A percentile compares a stretch with the other conserved stretches of the same genome.
Conservation (phyloP, 2,888 invertebrate species). For the Drosophila koepferae region DNA sequence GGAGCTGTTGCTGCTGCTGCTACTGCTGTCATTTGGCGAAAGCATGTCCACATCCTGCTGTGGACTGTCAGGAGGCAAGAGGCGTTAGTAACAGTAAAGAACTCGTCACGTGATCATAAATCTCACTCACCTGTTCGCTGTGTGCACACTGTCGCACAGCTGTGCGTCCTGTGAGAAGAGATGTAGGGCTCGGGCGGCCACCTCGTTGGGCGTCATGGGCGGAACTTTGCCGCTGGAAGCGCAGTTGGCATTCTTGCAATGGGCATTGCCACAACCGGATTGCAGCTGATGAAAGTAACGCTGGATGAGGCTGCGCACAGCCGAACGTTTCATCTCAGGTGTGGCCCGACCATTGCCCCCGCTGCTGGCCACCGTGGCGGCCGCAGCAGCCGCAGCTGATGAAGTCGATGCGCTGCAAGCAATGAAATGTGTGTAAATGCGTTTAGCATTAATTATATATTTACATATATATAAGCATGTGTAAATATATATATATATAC, state of each 20-base stretch:
- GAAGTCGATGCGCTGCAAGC: conserved; percentile 60
- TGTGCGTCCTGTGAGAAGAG: conserved; percentile 93
- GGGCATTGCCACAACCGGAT: conserved; percentile 96
- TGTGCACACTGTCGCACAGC: conserved; percentile 88
- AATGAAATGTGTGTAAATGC: neutral
- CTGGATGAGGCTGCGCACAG: conserved; percentile 94
- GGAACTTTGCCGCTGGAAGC: conserved; percentile 94
- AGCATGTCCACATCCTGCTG: conserved; percentile 75
- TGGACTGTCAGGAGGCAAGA: conserved; percentile 47
- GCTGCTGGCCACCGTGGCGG: conserved; percentile 10
- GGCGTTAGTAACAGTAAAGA: neutral
- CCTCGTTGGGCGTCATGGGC: conserved; percentile 93
- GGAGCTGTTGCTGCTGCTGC: conserved; percentile 76
- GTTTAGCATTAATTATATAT: conserved; percentile 3
- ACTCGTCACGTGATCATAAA: neutral
- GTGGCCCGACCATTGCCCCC: conserved; percentile 52
- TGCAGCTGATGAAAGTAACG: conserved; percentile 96
- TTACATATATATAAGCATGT: too few relatives aligned
- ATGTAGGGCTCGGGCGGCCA: conserved; percentile 95
- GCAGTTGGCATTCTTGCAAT: conserved; percentile 94
- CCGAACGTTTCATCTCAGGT: conserved; percentile 89
- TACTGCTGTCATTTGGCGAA: conserved; percentile 74
- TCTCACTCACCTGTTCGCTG: conserved; percentile 20
- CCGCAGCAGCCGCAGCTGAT: conserved; percentile 46
- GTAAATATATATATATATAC: neutral